Conservation (phyloP, 2,888 invertebrate genomes). For the Agrotis exclamationis region DNA sequence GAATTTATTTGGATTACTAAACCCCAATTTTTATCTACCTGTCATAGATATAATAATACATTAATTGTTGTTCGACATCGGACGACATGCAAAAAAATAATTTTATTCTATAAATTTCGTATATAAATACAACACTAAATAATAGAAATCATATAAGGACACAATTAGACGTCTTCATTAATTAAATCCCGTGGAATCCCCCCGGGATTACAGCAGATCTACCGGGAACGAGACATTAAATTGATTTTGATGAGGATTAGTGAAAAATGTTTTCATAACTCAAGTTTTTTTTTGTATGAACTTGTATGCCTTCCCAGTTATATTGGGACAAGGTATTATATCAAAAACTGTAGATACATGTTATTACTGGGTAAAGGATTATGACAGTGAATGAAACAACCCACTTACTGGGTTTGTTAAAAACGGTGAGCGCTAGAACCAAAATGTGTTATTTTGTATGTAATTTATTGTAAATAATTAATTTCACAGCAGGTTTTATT, state of each 20-base stretch:
- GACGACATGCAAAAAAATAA: no score
- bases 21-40: neutral
- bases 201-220: slow-evolving; percentile 59
- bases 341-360: neutral
- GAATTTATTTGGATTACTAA: neutral
- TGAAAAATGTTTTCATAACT: slow-evolving; percentile 19
- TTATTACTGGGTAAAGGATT: neutral
- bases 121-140: slow-evolving; percentile 7
- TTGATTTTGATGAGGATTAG: slow-evolving; percentile 61
- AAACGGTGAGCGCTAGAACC: no score
- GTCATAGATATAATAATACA: neutral
- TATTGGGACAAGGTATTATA: no score
- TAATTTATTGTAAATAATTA: no score
- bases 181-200: slow-evolving; percentile 54
- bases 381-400: neutral
- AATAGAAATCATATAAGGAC: slow-evolving; percentile 44
- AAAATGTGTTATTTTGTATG: no score
- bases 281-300: slow-evolving; percentile 1
- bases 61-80: neutral
- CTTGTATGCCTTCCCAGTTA: neutral
- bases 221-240: slow-evolving; percentile 61
- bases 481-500: no score
- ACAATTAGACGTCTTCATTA: slow-evolving; percentile 62
- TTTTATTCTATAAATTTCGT: no score
- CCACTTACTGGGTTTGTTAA: neutral